Evolutionary conservation across 2,113 vertebrate species (phyloP), one percentile per base, ranked within the genome.

Genomic region (Entosphenus tridentatus): DNA sequence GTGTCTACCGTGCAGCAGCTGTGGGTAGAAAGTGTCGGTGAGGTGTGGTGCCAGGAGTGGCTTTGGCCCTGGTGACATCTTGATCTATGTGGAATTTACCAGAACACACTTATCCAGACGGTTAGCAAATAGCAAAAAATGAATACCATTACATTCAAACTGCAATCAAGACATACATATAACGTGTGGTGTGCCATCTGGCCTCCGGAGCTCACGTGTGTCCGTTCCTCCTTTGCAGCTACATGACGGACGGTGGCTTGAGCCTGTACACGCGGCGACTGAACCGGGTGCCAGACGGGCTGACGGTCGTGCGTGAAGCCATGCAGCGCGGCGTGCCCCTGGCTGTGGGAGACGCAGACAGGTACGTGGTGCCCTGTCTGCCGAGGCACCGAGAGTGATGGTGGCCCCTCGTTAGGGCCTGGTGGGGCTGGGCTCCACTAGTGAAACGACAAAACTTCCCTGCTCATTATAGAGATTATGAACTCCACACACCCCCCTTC

Each of bases 231-330:
- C 57, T 67, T 72, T 68, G 8, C 79, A 98, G 93, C 74, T 98
- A 98, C 72, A 83, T 96, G 86, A 98, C 93, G 0, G 92, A 96
- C 62, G 88, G 93, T 11, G 87, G 93, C 8, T 77, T 98, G 78
- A 86, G 92, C 67, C 81, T 96, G 70, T 96, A 98, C 72, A 84
- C 89, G 0, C 84, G 92, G 2, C 82, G 93, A 59, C 78, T 96
- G 71, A 91, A 87, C 76, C 81, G 88, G n/a, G 80, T 96, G 67
- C 90, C 88, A 0, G 92, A 97, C 70, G 84, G 87, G 67, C 91
- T 95, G 87, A 79, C 86, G n/a, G 82, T 84, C 0, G 89, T 96
- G 57, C 77, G 91, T 18, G 93, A 97, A 78, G 89, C 84, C 0
- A 78, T 95, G 11, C 88, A 92, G 72, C 82, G 85, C 1, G 85